Percentiles rank a stretch among this genome's conserved stretches.
Evolutionary conservation across 2,113 vertebrate species (phyloP).

Genomic region (Prinia subflava): DNA sequence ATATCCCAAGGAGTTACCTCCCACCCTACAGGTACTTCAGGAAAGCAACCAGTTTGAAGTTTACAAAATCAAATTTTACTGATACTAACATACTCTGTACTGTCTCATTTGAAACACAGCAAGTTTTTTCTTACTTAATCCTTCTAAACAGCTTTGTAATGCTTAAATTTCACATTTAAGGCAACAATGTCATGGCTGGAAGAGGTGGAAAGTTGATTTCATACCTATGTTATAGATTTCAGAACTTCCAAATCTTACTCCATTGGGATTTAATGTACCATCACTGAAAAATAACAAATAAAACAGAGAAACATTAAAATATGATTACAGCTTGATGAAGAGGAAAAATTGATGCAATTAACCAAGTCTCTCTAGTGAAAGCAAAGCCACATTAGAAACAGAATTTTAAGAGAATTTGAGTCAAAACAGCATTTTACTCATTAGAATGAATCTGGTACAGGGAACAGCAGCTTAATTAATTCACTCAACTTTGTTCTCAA

Average conservation of each 20-base stretch:
- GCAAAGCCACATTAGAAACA: not conserved
- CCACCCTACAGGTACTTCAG: not conserved
- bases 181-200: not conserved
- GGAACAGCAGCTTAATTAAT: not conserved
- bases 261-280: slow-evolving; percentile 94
- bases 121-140: not conserved
- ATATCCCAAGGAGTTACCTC: not conserved
- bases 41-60: not conserved
- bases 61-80: not conserved
- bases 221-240: slow-evolving; percentile 98
- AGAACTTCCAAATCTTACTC: slow-evolving; percentile 94
- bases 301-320: not conserved
- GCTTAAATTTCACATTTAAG: not conserved
- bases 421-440: not conserved
- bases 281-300: slow-evolving; percentile 76
- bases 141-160: not conserved
- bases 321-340: not conserved
- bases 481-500: not conserved
- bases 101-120: not conserved
- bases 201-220: slow-evolving; percentile 13
- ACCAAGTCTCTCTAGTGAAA: not conserved
- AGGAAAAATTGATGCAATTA: not conserved
- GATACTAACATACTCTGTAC: not conserved
- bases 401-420: not conserved
- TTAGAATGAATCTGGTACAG: not conserved